Evolutionary conservation across 2,113 vertebrate genomes (phyloP).

Genomic region (Silurus meridionalis): DNA sequence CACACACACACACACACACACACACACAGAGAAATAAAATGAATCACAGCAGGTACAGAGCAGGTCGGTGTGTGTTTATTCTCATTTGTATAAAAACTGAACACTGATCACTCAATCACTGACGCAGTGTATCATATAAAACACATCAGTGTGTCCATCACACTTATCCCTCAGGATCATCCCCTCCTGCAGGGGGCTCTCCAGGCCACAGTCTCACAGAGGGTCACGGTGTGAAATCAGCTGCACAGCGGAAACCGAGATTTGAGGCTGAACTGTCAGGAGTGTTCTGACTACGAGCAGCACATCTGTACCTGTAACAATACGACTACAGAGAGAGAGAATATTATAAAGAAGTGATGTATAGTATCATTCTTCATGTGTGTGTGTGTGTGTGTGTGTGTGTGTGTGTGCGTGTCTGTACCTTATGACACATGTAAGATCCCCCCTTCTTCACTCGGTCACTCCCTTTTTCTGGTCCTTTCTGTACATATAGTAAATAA

Average conservation of each 20-base stretch:
- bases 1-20: too few species aligned
- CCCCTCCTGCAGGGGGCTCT: too few species aligned
- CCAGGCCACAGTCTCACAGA: too few species aligned
- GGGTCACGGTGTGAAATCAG: slow-evolving; percentile 23
- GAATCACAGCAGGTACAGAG: background rate
- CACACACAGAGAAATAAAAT: too few species aligned
- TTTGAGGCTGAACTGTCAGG: slow-evolving; percentile 94
- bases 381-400: background rate
- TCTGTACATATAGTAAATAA: slow-evolving; percentile 66
- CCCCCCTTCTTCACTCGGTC: slow-evolving; percentile 97
- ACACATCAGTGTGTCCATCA: too few species aligned
- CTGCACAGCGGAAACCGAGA: slow-evolving; percentile 91
- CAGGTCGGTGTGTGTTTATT: background rate
- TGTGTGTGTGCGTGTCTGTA: slow-evolving; percentile 57
- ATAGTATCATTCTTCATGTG: background rate
- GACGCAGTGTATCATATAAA: too few species aligned
- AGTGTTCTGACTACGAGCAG: slow-evolving; percentile 93
- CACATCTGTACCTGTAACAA: slow-evolving; percentile 96
- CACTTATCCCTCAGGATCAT: too few species aligned
- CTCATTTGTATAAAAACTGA: too few species aligned
- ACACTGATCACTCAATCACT: too few species aligned
- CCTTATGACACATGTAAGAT: slow-evolving; percentile 99
- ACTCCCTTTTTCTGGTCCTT: slow-evolving; percentile 80
- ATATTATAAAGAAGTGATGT: background rate
- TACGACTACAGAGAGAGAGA: slow-evolving; percentile 80